Evolutionary conservation across 2,797 vertebrate genomes (phyloP).

Genomic region (Enteromius radiatus): DNA sequence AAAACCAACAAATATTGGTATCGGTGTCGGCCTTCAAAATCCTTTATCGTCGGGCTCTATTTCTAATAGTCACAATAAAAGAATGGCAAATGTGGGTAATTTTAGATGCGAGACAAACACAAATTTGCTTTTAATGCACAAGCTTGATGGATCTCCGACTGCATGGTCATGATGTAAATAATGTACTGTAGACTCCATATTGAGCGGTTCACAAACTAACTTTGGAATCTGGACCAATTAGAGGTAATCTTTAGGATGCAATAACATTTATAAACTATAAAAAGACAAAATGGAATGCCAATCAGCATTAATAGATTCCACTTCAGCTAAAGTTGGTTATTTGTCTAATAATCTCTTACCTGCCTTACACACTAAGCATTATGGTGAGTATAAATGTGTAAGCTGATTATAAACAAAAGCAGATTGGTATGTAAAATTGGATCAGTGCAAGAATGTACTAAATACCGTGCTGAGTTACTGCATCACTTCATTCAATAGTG

Average conservation of each 20-base stretch:
- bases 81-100: neutral
- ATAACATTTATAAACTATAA: neutral
- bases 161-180: neutral
- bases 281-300: neutral
- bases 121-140: neutral
- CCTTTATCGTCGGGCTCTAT: too few relatives aligned
- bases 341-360: neutral
- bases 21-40: too few relatives aligned
- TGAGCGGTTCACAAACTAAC: neutral
- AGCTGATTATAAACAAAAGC: slow-evolving; percentile 3
- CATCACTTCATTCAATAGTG: neutral
- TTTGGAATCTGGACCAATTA: neutral
- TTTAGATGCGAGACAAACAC: neutral
- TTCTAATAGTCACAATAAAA: neutral
- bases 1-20: too few relatives aligned
- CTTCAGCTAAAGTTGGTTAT: neutral
- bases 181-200: neutral
- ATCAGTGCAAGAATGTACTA: neutral
- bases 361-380: neutral
- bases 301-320: neutral
- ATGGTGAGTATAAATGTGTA: neutral
- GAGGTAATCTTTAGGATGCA: neutral
- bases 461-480: neutral
- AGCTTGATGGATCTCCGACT: neutral
- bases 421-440: neutral